Base-by-base conservation (phyloP, 92 coral and sea anemone genomes). In the Pocillopora meandrina region DNA sequence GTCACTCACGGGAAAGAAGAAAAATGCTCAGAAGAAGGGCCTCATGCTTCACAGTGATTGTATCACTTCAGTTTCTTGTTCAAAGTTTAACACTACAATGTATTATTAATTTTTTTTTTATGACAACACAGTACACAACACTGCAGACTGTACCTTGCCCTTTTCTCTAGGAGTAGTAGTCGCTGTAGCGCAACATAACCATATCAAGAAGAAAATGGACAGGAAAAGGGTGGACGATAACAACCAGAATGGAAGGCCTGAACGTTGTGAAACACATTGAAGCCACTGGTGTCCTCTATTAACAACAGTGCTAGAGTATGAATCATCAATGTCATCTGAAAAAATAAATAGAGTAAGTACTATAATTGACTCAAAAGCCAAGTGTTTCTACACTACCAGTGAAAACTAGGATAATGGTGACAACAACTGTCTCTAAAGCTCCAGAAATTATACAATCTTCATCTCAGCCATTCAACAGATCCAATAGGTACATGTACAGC, bases 231-330 rank as follows among this genome's bases (percentile, higher is more conserved):
- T 87, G 33, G 92, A 81, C 3, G 92, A 71, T 82, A 96, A 88
- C 13, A 96, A 65, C 98, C 98, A 94, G 88, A 96, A 84, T 10
- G 98, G 98, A 77, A 96, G 85, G 52, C 98, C 98, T 67, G 98
- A 94, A n/a, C 93, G 88, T 14, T 86, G 84, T 36, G 98, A 96
- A 21, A 96, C 98, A 86, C 98, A 96, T 75, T 87, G 90, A 62
- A 96, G 80, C 98, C 98, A 96, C 78, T 90, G 93, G 15, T 78
- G 90, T 13, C 98, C 97, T 59, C 85, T 89, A 72, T 88, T 91
- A 23, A 94, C 81, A 21, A 89, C 91, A 18, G 64, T 49, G 20
- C 49, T 55, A 16, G 86, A 49, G 66, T 83, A 73, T 34, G 85
- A 81, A 19, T 26, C 69, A 31, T 33, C 78, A 55, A 19, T 57